These are phyloP conservation scores for Procambarus clarkii DNA, from an alignment of 1,140 invertebrate genomes.

Conservation along the genomic window DNA sequence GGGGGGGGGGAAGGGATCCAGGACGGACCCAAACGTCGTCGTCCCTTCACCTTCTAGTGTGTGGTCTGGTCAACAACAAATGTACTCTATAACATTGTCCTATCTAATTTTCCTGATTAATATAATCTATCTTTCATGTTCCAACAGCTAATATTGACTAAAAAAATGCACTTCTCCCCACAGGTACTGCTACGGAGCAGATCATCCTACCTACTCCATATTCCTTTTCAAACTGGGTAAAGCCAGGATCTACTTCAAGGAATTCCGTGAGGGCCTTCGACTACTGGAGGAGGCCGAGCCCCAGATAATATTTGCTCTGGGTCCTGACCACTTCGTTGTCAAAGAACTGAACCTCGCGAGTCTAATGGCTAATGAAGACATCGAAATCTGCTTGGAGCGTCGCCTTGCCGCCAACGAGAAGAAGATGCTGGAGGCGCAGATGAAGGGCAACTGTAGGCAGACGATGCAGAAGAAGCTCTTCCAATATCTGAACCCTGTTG, in stretches of 20 bases:
- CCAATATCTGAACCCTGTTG: neutral
- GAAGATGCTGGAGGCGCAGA: neutral
- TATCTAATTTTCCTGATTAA: too few species aligned
- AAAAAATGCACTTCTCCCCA: too few species aligned
- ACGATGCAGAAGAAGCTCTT: neutral
- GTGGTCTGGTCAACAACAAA: too few species aligned
- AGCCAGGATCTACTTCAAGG: slow-evolving; percentile 53
- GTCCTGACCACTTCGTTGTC: slow-evolving; percentile 48
- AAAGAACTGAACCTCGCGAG: slow-evolving; percentile 37
- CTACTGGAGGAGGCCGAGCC: slow-evolving; percentile 35
- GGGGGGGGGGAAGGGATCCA: neutral
- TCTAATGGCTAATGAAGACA: slow-evolving; percentile 64
- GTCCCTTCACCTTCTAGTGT: too few species aligned
- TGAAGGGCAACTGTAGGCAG: neutral
- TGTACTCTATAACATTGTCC: too few species aligned
- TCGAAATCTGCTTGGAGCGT: slow-evolving; percentile 63
- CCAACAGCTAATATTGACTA: too few species aligned
- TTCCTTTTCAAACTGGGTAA: slow-evolving; percentile 55
- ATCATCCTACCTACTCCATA: slow-evolving; percentile 14
- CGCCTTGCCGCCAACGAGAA: slow-evolving; percentile 32
- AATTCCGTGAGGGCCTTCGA: slow-evolving; percentile 24
- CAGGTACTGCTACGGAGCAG: slow-evolving; percentile 43
- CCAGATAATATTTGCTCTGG: slow-evolving; percentile 31
- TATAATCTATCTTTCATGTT: too few species aligned
- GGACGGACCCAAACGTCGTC: neutral